Base-by-base conservation (phyloP, 30 jellyfish, hydroid and myxozoan genomes). In the Aurelia aurita region DNA sequence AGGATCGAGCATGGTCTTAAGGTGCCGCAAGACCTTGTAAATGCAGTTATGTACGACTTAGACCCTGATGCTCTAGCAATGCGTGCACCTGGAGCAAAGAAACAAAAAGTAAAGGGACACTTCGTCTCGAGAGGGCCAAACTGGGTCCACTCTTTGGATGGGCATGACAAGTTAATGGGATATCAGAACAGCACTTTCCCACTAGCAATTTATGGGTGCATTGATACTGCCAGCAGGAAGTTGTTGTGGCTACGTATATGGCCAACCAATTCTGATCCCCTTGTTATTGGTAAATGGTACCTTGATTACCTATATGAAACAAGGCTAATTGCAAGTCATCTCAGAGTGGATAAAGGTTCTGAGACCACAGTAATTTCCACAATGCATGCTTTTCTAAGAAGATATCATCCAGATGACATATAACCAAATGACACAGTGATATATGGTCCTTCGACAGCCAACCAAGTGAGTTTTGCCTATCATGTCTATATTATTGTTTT, bases 71-170 rank as follows among this genome's bases (percentile, higher is more conserved):
- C 14, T 16, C 59, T 47, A 47, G 59, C 59, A 10, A 47, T 8
- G 10, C n/a, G 47, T 5, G 39, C 9, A 10, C 35, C 43, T 10
- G 11, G 35, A 11, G 9, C 9, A 10, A 21, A 72, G 26, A 22
- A 16, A 19, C 39, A 45, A 26, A 45, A 35, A 72, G 47, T 12
- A 10, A 44, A 64, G n/a, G 35, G 35, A 13, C 11, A 60, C 16
- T 60, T 60, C 23, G 14, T 21, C 39, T 8, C 59, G 16, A 47
- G 16, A 47, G 89, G 89, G n/a, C n/a, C 66, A 39, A 58, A 77
- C 46, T 77, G 81, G 81, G 89, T 77, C 26, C 89, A 77, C 67
- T 57, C 69, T 35, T 29, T 77, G 65, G 89, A 77, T 60, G 89
- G 89, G 3, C 89, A 77, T 43, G 89, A 23, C 4, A 77, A 77